phyloP scores from a whole-genome alignment of 1,140 invertebrate genomes.

The Pemphigus obesinymphae region DNA sequence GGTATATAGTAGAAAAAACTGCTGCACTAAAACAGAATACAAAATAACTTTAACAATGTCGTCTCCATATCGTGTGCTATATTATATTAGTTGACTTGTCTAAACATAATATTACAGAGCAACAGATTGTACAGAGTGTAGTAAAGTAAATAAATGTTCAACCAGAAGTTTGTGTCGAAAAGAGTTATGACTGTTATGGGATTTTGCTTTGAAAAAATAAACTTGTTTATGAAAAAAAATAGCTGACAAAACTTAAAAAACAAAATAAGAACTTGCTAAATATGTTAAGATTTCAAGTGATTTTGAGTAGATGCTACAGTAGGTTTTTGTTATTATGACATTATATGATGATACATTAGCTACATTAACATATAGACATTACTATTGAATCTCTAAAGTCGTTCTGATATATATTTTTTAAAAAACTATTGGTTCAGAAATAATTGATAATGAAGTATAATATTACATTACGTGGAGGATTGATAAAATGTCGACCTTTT shows the following conservation, averaged over 20 bases:
- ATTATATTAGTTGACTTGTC: background rate
- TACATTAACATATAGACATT: too few species aligned
- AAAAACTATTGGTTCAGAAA: too few species aligned
- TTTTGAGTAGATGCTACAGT: too few species aligned
- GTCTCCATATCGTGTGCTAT: background rate
- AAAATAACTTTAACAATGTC: background rate
- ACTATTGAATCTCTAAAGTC: too few species aligned
- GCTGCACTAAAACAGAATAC: background rate
- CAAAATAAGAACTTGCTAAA: too few species aligned
- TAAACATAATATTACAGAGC: background rate
- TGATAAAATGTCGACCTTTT: too few species aligned
- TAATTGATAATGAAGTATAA: too few species aligned
- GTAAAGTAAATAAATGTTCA: background rate
- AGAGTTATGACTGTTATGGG: background rate
- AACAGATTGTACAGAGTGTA: background rate
- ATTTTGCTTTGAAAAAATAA: background rate
- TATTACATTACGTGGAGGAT: too few species aligned
- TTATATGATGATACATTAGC: background rate
- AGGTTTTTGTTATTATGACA: too few species aligned
- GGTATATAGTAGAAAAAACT: background rate
- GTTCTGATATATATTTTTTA: too few species aligned
- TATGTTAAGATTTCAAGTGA: too few species aligned
- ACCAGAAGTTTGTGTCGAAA: background rate
- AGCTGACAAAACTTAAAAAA: background rate
- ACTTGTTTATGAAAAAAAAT: background rate